Conservation (phyloP, 2,888 invertebrate species). For the Harpalus rubripes region DNA sequence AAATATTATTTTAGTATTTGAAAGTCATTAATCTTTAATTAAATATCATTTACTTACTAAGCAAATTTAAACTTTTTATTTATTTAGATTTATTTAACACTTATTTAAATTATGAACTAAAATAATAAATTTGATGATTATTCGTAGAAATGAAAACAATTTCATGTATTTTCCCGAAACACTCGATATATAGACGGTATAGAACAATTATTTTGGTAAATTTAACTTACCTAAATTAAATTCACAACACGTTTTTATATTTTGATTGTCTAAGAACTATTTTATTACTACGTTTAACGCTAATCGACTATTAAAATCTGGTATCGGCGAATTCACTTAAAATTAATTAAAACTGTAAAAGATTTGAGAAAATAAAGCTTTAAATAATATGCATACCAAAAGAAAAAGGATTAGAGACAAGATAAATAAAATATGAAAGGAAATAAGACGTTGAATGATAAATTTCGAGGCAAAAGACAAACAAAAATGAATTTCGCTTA, state of each 20-base stretch:
- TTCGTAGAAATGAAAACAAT: constrained; percentile 9
- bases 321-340: constrained; percentile 61
- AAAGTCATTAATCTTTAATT: neutral
- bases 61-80: constrained; percentile 12
- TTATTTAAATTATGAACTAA: neutral
- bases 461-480: constrained; percentile 50
- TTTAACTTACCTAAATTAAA: constrained; percentile 62
- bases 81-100: neutral
- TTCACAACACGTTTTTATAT: constrained; percentile 64
- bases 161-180: neutral
- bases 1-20: constrained; percentile 15
- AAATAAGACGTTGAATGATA: constrained; percentile 14
- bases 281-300: constrained; percentile 47
- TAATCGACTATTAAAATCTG: constrained; percentile 53
- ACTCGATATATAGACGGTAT: constrained; percentile 19
- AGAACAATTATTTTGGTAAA: constrained; percentile 38
- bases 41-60: neutral
- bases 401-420: constrained; percentile 37
- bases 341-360: constrained; percentile 27
- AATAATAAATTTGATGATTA: constrained; percentile 24
- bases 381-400: constrained; percentile 26
- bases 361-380: constrained; percentile 27
- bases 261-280: constrained; percentile 66
- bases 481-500: constrained; percentile 59
- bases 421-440: constrained; percentile 34